Evolutionary conservation across 2,888 invertebrate genomes (phyloP).

Genomic region (Nymphalis urticae): DNA sequence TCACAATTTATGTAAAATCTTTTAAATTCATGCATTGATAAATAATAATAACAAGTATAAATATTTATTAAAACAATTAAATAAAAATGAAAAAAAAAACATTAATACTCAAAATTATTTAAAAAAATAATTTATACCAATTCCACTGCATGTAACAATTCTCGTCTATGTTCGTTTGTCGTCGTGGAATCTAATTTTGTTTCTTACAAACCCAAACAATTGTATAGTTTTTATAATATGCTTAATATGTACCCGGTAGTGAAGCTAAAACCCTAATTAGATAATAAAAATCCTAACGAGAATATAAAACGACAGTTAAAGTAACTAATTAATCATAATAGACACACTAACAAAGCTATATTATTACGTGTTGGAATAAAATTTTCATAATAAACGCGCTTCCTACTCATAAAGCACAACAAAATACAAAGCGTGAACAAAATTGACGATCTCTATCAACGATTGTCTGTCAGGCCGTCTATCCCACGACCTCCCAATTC

Average conservation of each 20-base stretch:
- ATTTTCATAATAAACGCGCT: constrained; percentile 40
- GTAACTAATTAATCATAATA: constrained; percentile 31
- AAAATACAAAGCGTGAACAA: constrained; percentile 62
- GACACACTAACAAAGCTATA: constrained; percentile 24
- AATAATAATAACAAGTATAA: too few species aligned
- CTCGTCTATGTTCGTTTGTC: too few species aligned
- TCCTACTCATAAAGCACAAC: constrained; percentile 53
- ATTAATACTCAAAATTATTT: too few species aligned
- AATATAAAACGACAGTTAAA: constrained; percentile 15
- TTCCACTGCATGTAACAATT: too few species aligned
- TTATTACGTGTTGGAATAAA: constrained; percentile 27
- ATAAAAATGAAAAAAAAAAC: too few species aligned
- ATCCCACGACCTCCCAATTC: constrained; percentile 74
- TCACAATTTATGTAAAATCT: too few species aligned
- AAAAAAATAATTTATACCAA: too few species aligned
- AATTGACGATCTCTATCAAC: constrained; percentile 69
- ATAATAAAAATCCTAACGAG: constrained; percentile 24
- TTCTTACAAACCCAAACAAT: too few species aligned
- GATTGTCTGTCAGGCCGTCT: constrained; percentile 47
- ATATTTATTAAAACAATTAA: too few species aligned
- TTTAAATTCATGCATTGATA: too few species aligned
- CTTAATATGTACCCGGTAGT: not conserved
- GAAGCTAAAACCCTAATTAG: constrained; percentile 10
- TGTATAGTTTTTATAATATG: not conserved
- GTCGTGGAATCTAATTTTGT: too few species aligned